Conservation (phyloP, 2,888 invertebrate genomes). For the Drosophila rellima region DNA sequence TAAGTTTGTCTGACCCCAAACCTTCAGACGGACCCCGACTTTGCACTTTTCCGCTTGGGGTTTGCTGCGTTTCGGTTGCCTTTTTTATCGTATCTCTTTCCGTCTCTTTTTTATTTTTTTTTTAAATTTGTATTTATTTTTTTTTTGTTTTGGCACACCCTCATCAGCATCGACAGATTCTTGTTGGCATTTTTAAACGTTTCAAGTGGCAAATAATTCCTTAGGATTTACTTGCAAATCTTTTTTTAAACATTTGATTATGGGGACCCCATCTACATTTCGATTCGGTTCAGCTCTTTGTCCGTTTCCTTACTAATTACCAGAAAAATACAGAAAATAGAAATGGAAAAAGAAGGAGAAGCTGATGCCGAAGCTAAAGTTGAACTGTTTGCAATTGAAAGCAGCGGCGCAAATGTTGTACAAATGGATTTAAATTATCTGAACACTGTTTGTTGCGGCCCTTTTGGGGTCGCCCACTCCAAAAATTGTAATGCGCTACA, state of each 20-base stretch:
- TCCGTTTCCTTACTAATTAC: conserved; percentile 71
- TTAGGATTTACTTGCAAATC: conserved; percentile 79
- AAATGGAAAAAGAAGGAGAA: background rate
- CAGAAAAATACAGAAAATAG: conserved; percentile 37
- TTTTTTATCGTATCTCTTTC: conserved; percentile 22
- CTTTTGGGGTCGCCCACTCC: conserved; percentile 15
- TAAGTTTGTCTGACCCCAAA: conserved; percentile 82
- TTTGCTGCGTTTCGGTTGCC: conserved; percentile 35
- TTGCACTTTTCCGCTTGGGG: conserved; percentile 23
- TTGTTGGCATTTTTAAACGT: conserved; percentile 83
- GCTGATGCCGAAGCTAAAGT: background rate
- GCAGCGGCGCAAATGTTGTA: conserved; percentile 64
- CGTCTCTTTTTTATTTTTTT: conserved; percentile 3
- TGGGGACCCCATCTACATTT: conserved; percentile 39
- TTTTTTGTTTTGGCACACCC: conserved; percentile 49
- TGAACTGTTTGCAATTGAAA: conserved; percentile 57
- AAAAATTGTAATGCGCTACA: conserved; percentile 77
- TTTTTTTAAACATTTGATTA: conserved; percentile 76
- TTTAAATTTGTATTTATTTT: conserved; percentile 1
- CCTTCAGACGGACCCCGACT: conserved; percentile 16
- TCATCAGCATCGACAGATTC: conserved; percentile 72
- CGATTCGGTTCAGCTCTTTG: conserved; percentile 24
- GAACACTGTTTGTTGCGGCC: conserved; percentile 28
- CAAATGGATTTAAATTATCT: conserved; percentile 83
- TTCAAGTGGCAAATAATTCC: conserved; percentile 83